Evolutionary conservation across 2,113 vertebrate genomes (phyloP).

Genomic region (Hyperopisus bebe): DNA sequence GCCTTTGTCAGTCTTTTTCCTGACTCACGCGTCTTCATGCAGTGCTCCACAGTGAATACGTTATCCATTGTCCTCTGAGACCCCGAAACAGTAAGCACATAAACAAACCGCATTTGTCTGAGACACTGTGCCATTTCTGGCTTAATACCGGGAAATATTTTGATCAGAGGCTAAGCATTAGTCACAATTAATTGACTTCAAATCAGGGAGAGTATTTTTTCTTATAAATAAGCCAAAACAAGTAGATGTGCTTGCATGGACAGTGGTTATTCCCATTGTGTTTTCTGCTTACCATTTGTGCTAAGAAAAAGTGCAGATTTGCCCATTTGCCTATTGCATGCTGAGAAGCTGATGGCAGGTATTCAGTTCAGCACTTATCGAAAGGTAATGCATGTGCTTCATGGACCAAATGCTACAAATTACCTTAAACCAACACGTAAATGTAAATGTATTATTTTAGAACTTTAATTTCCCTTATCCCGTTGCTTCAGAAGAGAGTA

Average conservation of each 20-base stretch:
- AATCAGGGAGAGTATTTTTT: not conserved
- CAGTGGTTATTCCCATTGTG: not conserved
- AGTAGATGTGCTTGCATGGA: not conserved
- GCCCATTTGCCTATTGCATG: not conserved
- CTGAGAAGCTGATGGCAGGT: not conserved
- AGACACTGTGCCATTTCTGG: not conserved
- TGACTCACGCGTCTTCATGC: not conserved
- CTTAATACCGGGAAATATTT: not conserved
- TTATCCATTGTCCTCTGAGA: not conserved
- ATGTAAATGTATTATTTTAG: not conserved
- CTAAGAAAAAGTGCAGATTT: not conserved
- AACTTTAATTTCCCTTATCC: not conserved
- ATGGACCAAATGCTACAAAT: not conserved
- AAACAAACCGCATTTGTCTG: not conserved
- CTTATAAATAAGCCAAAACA: not conserved
- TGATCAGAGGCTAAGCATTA: not conserved
- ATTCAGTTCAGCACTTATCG: not conserved
- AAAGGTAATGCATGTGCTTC: not conserved
- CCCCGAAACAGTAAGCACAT: not conserved
- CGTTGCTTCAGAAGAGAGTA: not conserved
- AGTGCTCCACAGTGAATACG: not conserved
- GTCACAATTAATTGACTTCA: not conserved
- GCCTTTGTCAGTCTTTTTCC: not conserved
- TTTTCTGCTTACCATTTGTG: not conserved
- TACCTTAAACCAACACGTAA: not conserved